These are phyloP conservation scores for Gnatocerus cornutus DNA, from an alignment of 2,888 invertebrate species.

Conservation along the genomic window DNA sequence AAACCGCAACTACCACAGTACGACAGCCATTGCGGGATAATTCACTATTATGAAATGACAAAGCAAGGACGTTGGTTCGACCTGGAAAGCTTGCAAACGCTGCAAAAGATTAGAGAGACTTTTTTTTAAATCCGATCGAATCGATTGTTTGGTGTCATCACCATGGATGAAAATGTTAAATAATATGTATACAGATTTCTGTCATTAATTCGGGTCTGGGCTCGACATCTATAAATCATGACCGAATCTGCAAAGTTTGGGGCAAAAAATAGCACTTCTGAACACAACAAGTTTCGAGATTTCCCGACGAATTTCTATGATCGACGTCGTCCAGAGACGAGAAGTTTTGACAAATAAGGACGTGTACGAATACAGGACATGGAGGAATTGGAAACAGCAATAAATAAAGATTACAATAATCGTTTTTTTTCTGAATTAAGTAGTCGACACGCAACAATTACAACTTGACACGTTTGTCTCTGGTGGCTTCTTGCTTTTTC, in stretches of 20 bases:
- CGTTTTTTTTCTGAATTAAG: conserved; percentile 2
- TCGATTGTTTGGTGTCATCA: too few species aligned
- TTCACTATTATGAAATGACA: conserved; percentile 23
- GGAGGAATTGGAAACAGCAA: neutral
- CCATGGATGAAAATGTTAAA: neutral
- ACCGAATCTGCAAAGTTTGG: conserved; percentile 21
- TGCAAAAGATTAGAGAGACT: too few species aligned
- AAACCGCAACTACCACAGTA: neutral
- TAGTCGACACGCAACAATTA: neutral
- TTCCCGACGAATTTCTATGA: conserved; percentile 25
- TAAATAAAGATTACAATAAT: conserved; percentile 8
- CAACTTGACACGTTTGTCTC: neutral
- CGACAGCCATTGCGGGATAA: conserved; percentile 12
- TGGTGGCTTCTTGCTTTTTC: conserved; percentile 3
- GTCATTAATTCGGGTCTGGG: neutral
- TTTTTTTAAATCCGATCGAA: too few species aligned
- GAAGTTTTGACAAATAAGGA: conserved; percentile 16
- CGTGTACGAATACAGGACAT: conserved; percentile 14
- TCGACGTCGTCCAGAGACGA: conserved; percentile 21
- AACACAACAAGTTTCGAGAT: conserved; percentile 18
- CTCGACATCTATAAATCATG: conserved; percentile 20
- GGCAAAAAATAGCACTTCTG: conserved; percentile 18
- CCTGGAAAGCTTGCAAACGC: too few species aligned
- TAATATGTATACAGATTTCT: neutral
- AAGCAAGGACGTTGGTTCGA: conserved; percentile 14